These are phyloP conservation scores for Heteronetta atricapilla DNA, from an alignment of 2,113 vertebrate species.

Conservation along the genomic window DNA sequence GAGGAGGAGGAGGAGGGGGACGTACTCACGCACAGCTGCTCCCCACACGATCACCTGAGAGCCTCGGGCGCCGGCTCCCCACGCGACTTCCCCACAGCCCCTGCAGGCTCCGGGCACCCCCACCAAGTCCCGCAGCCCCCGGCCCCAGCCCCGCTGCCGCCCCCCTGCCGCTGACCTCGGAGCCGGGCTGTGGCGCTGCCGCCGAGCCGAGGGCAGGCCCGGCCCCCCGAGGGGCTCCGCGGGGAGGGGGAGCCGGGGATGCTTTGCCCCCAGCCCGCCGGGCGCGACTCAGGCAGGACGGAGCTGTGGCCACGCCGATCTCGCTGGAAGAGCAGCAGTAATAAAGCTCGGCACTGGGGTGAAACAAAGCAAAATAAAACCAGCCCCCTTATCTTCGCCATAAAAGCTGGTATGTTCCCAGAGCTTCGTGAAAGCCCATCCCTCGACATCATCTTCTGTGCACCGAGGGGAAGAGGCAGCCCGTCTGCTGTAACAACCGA, in stretches of 20 bases:
- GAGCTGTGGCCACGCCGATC: background rate
- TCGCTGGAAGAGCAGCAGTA: background rate
- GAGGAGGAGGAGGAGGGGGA: too few relatives aligned
- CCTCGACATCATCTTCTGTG: background rate
- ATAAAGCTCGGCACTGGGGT: too few relatives aligned
- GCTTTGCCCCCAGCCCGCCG: background rate
- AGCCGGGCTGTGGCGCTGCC: background rate
- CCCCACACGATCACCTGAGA: background rate
- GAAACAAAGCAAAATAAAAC: background rate
- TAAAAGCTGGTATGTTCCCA: background rate
- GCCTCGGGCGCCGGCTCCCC: too few relatives aligned
- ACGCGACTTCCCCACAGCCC: background rate
- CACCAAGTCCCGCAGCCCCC: background rate
- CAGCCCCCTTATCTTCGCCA: background rate
- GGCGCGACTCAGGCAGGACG: rapidly evolving
- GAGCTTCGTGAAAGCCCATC: background rate
- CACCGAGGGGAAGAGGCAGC: background rate
- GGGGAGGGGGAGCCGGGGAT: rapidly evolving
- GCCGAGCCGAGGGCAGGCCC: background rate
- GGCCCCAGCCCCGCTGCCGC: background rate
- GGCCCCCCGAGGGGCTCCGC: background rate
- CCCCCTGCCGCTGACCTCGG: background rate
- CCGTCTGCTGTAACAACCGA: too few relatives aligned
- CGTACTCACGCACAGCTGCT: too few relatives aligned
- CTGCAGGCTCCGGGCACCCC: background rate